phyloP scores from a whole-genome alignment of 2,888 invertebrate species.

The Lasioglossum leucozonium region DNA sequence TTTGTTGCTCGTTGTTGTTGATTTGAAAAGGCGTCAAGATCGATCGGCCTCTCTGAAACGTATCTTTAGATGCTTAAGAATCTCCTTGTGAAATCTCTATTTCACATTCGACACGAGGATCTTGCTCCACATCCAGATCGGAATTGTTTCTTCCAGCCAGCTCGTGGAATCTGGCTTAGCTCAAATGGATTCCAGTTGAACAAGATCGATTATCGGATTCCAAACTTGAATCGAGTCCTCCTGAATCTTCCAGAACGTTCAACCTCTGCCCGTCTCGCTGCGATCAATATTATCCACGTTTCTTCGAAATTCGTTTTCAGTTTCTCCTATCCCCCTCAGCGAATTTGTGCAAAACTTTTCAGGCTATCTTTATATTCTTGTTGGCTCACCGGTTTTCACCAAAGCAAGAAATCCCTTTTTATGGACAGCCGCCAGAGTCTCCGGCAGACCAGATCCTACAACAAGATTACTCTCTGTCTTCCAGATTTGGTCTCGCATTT shows the following conservation, averaged over 20 bases:
- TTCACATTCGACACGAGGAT: neutral
- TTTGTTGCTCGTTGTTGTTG: neutral
- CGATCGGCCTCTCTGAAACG: neutral
- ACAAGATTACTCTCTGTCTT: conserved; percentile 7
- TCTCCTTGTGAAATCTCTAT: neutral
- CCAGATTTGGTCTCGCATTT: conserved; percentile 10
- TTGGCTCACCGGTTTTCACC: neutral
- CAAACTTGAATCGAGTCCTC: neutral
- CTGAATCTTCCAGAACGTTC: neutral
- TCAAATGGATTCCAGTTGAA: neutral
- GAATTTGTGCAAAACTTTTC: neutral
- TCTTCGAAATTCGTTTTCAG: neutral
- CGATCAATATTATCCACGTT: neutral
- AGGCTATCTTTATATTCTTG: neutral
- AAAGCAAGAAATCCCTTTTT: neutral
- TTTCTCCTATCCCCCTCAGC: too few species aligned
- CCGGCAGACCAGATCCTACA: neutral
- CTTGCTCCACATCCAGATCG: neutral
- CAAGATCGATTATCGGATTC: conserved; percentile 10
- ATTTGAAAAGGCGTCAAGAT: neutral
- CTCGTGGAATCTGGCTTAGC: conserved; percentile 1
- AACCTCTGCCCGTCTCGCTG: neutral
- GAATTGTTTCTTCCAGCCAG: neutral
- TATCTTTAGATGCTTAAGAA: neutral
- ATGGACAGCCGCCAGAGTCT: neutral